phyloP scores from a whole-genome alignment of 2,113 vertebrate species.

The Coptodon rendalli region DNA sequence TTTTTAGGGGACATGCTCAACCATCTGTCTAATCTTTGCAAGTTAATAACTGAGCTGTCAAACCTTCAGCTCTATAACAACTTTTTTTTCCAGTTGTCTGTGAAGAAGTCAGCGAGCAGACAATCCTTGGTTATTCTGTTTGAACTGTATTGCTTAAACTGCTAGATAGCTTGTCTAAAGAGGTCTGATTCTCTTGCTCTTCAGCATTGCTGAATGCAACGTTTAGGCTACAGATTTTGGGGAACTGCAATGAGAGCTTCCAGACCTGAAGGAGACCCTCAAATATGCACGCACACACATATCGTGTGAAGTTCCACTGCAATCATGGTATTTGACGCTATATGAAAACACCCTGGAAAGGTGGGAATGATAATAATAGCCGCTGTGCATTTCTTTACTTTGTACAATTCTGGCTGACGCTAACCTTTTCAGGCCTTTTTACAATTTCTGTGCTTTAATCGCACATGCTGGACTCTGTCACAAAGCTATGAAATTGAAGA shows the following conservation, averaged over 20 bases:
- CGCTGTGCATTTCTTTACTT: conserved; percentile 8
- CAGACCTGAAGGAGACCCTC: neutral
- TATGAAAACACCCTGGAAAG: conserved; percentile 18
- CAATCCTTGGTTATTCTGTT: neutral
- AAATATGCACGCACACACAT: neutral
- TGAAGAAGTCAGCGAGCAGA: neutral
- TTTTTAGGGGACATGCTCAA: conserved; percentile 22
- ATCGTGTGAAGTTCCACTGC: neutral
- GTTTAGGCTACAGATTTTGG: neutral
- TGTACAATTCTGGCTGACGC: conserved; percentile 10
- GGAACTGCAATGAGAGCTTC: conserved; percentile 13
- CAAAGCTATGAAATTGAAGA: conserved; percentile 5
- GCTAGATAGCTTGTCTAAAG: neutral
- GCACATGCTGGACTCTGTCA: conserved; percentile 45
- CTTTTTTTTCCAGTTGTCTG: neutral
- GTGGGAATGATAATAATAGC: conserved; percentile 31
- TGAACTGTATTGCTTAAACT: neutral
- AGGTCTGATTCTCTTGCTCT: neutral
- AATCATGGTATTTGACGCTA: neutral
- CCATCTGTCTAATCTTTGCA: conserved; percentile 34
- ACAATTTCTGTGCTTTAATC: conserved; percentile 21
- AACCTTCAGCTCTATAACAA: neutral
- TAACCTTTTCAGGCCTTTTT: conserved; percentile 17
- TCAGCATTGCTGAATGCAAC: neutral
- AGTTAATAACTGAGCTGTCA: conserved; percentile 28